These are phyloP conservation scores for Caradrina kadenii DNA, from an alignment of 2,888 invertebrate genomes.

Conservation along the genomic window DNA sequence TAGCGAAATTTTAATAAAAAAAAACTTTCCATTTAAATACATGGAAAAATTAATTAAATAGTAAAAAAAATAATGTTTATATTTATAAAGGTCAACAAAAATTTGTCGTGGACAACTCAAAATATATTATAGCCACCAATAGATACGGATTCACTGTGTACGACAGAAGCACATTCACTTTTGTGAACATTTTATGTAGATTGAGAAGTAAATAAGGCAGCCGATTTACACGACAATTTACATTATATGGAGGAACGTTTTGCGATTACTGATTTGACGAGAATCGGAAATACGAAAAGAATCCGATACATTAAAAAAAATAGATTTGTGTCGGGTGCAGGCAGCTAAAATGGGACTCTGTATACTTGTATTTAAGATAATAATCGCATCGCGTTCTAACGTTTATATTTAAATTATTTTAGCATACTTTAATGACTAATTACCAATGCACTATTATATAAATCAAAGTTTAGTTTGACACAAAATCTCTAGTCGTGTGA, in stretches of 20 bases:
- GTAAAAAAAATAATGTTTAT: neutral
- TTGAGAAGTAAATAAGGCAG: conserved; percentile 17
- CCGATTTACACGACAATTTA: conserved; percentile 44
- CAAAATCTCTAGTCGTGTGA: conserved; percentile 61
- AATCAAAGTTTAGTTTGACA: conserved; percentile 34
- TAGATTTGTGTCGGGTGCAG: neutral
- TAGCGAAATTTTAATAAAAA: neutral
- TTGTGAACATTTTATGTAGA: conserved; percentile 49
- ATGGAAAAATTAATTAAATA: conserved; percentile 8
- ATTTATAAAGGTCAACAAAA: neutral
- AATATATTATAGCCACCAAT: conserved; percentile 20
- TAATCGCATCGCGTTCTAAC: conserved; percentile 16
- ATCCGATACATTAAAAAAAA: neutral
- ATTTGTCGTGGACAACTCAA: conserved; percentile 1
- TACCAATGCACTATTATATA: conserved; percentile 17
- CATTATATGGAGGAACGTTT: neutral
- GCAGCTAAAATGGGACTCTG: conserved; percentile 5
- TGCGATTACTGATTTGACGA: conserved; percentile 5
- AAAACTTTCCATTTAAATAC: neutral
- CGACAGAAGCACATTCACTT: conserved; percentile 41
- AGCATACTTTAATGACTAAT: conserved; percentile 1
- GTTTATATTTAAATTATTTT: conserved; percentile 15
- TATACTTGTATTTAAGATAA: neutral
- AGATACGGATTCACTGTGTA: conserved; percentile 14
- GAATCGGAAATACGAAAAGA: neutral